Conservation (phyloP, 2,888 invertebrate species). For the Germaria angustata region DNA sequence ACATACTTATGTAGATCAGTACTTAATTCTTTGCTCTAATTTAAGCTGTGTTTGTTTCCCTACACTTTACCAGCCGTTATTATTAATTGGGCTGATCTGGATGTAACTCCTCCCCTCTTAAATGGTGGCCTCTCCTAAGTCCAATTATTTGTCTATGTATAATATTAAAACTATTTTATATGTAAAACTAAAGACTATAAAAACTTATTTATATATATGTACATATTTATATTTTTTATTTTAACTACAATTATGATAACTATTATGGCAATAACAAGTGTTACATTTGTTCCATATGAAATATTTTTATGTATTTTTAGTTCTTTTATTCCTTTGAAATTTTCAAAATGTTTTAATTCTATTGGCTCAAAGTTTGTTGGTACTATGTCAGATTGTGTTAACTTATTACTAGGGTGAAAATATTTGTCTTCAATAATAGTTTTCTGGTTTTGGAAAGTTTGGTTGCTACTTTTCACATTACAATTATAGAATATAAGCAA, state of each 20-base stretch:
- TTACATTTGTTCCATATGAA: constrained; percentile 19
- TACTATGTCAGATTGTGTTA: background rate
- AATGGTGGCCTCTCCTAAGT: background rate
- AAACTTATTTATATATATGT: too few species aligned
- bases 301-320: constrained; percentile 30
- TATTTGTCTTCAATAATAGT: constrained; percentile 14
- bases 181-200: too few species aligned
- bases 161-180: too few species aligned
- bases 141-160: too few species aligned
- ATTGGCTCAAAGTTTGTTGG: constrained; percentile 21
- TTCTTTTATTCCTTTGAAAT: constrained; percentile 8
- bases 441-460: constrained; percentile 39
- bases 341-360: constrained; percentile 15
- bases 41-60: too few species aligned
- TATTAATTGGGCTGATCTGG: too few species aligned
- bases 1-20: too few species aligned
- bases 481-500: background rate
- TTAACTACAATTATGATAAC: background rate
- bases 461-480: background rate
- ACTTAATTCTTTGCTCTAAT: too few species aligned
- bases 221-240: background rate
- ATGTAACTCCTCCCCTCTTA: background rate
- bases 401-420: constrained; percentile 13
- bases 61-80: too few species aligned
- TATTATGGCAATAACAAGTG: background rate